Conservation (phyloP, 37 sponge, comb jelly and placozoan genomes). For the Eunapius fragilis region DNA sequence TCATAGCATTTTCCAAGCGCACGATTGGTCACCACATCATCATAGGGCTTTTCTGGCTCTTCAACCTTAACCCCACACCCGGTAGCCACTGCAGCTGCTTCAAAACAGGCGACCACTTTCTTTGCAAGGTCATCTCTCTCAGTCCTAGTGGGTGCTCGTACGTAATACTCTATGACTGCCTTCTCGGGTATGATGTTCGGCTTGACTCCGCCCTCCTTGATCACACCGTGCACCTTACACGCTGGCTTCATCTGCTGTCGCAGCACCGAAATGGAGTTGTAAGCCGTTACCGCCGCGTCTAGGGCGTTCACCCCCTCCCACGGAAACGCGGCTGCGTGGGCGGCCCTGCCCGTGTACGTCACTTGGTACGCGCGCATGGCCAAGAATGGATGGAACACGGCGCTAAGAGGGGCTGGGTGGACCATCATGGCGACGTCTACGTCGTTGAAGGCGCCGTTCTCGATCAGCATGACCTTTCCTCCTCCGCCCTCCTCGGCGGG, state of each 20-base stretch:
- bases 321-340: conserved; percentile 84
- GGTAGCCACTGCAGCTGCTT: conserved; percentile 77
- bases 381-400: neutral
- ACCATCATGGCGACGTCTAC: conserved; percentile 92
- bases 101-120: conserved; percentile 56
- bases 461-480: conserved; percentile 79
- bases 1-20: conserved; percentile 37
- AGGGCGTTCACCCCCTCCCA: conserved; percentile 92
- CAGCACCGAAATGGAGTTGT: conserved; percentile 77
- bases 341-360: conserved; percentile 71
- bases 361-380: conserved; percentile 13
- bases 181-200: conserved; percentile 84
- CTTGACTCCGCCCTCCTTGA: conserved; percentile 81
- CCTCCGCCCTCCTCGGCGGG: conserved; percentile 92
- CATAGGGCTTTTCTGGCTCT: conserved; percentile 8
- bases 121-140: conserved; percentile 48
- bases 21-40: conserved; percentile 58
- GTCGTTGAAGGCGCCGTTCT: conserved; percentile 65
- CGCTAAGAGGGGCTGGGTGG: conserved; percentile 62
- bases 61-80: conserved; percentile 66
- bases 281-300: conserved; percentile 93
- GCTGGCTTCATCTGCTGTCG: conserved; percentile 90
- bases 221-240: conserved; percentile 87
- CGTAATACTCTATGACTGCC: conserved; percentile 42
- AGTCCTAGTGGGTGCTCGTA: conserved; percentile 63